Percentiles rank a stretch among this genome's conserved stretches.
phyloP scores from a whole-genome alignment of 2,113 vertebrate species.

The Scortum barcoo region DNA sequence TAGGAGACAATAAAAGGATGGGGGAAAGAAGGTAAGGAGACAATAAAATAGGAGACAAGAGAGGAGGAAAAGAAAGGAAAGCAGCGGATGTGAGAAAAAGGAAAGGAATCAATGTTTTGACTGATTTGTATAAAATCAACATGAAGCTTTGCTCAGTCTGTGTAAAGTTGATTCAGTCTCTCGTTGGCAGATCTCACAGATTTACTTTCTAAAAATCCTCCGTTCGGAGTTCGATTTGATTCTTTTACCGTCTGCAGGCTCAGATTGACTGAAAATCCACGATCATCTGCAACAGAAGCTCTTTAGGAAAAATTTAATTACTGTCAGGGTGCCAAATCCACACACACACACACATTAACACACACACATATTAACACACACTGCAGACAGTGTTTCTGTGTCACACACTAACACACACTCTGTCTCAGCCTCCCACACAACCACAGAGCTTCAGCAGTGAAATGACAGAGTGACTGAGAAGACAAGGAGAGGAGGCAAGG shows the following conservation, averaged over 20 bases:
- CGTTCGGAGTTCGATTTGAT: background rate
- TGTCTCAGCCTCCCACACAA: conserved; percentile 36
- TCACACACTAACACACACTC: conserved; percentile 26
- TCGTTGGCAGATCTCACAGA: too few relatives aligned
- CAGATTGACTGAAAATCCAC: background rate
- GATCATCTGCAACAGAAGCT: background rate
- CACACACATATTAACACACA: conserved; percentile 22
- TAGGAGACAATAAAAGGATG: too few relatives aligned
- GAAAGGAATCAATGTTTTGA: too few relatives aligned
- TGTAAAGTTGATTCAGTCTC: too few relatives aligned
- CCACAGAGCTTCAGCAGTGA: conserved; percentile 39
- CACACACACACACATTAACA: conserved; percentile 28
- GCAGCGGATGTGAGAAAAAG: too few relatives aligned
- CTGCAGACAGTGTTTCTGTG: conserved; percentile 24
- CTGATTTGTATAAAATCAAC: too few relatives aligned
- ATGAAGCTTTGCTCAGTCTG: too few relatives aligned
- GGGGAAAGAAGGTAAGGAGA: too few relatives aligned
- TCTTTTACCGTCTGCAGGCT: background rate
- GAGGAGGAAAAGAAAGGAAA: too few relatives aligned
- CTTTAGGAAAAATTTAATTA: conserved; percentile 34
- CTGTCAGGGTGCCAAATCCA: conserved; percentile 14
- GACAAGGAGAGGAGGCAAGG: background rate
- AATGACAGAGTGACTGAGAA: conserved; percentile 35
- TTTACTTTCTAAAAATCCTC: too few relatives aligned
- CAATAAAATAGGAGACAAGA: too few relatives aligned